Conservation (phyloP, 2,888 invertebrate genomes). For the Nymphalis c-album region DNA sequence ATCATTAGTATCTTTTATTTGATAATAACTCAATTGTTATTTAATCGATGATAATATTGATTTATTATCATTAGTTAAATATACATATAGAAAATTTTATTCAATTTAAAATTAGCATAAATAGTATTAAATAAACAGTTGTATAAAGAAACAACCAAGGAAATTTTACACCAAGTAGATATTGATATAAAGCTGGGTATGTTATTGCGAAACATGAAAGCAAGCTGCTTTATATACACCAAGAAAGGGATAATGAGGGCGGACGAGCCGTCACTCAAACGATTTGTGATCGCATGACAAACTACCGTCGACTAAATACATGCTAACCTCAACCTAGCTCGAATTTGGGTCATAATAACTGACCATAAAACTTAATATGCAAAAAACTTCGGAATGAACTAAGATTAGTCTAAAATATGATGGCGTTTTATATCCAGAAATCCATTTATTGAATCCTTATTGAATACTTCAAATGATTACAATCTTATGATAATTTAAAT, state of each 20-base stretch:
- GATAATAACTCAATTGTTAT: constrained; percentile 10
- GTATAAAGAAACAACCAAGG: constrained; percentile 4
- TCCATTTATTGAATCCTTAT: too few species aligned
- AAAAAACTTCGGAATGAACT: constrained; percentile 1
- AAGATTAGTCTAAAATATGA: background rate
- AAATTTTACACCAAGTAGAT: background rate
- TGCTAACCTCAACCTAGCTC: constrained; percentile 27
- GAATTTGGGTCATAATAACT: constrained; percentile 24
- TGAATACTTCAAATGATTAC: constrained; percentile 1
- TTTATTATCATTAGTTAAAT: constrained; percentile 6
- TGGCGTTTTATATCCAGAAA: background rate
- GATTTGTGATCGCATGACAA: constrained; percentile 56
- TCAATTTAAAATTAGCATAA: background rate
- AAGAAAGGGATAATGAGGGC: constrained; percentile 80
- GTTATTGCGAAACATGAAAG: constrained; percentile 76
- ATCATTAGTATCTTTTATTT: background rate
- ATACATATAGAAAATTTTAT: background rate
- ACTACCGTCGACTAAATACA: constrained; percentile 42
- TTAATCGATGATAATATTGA: too few species aligned
- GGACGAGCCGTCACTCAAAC: constrained; percentile 60
- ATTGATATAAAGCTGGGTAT: constrained; percentile 44
- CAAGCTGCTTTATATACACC: constrained; percentile 80
- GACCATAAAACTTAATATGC: constrained; percentile 17
- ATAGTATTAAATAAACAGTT: constrained; percentile 2
- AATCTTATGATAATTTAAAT: constrained; percentile 9